Evolutionary conservation across 2,797 vertebrate genomes (phyloP), one percentile per base, ranked within the genome.

Genomic region (Numenius phaeopus): DNA sequence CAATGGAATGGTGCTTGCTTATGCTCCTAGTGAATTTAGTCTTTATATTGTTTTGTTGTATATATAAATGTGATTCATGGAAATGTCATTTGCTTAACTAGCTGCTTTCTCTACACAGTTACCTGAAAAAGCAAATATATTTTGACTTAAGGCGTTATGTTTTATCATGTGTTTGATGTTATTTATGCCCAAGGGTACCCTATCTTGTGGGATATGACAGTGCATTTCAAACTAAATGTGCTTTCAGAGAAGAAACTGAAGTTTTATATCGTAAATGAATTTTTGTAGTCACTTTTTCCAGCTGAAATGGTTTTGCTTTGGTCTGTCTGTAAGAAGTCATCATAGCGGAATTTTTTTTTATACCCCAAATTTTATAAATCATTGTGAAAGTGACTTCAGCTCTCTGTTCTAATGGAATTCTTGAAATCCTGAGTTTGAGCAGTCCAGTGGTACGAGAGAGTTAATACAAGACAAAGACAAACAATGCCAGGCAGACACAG

Each of bases 161-260:
- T 97, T 96, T 96, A 93, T 97, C 66, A 66, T 89, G 89, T 95
- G 73, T 61, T 97, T 94, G 90, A 93, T 96, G 88, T 88, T 96
- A 93, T 96, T 95, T 83, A 37, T 85, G 88, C 94, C 95, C 88
- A 85, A 77, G 95, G 91, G 88, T 80, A 64, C 75, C 70, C 87
- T 90, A 19, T 93, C 79, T 83, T 88, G 47, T 90, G 94, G 66
- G 85, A 94, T 95, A 81, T 90, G 87, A 87, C 94, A 91, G 72
- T 83, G 55, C 66, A 80, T 87, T 95, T 95, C 90, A 95, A 95
- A 94, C 57, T 84, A 83, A 97, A 97, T 90, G 85, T 89, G 75
- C 89, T 97, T 94, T 94, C 79, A 66, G 85, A 87, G 83, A 93
- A 91, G 79, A 95, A 87, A 69, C 19, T 42, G 79, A 84, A 88